Conservation (phyloP, 23 tunicate genomes). For the Diplosoma virens region DNA sequence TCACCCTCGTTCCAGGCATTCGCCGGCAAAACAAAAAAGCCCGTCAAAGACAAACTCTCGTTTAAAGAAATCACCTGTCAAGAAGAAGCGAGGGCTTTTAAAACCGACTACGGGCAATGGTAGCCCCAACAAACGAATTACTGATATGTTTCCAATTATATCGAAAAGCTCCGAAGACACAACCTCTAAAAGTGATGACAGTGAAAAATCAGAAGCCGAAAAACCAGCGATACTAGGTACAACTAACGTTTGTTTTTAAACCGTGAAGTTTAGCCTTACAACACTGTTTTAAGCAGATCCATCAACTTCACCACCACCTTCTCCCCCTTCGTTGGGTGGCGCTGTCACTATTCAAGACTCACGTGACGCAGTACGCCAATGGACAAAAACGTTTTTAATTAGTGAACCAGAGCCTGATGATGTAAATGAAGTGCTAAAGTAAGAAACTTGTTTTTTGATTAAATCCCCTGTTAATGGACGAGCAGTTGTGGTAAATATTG, state of each 20-base stretch:
- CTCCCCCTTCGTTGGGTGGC: constrained; percentile 31
- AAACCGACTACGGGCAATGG: not conserved
- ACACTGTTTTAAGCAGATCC: too few relatives aligned
- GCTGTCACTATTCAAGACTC: constrained; percentile 30
- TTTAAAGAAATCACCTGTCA: constrained; percentile 23
- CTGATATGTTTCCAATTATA: constrained; percentile 61
- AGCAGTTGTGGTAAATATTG: too few relatives aligned
- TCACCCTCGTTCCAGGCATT: too few relatives aligned
- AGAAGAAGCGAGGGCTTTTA: not conserved
- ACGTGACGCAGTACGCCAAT: constrained; percentile 47
- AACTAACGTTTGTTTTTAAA: too few relatives aligned
- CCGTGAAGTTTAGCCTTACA: too few relatives aligned
- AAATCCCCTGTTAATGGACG: too few relatives aligned
- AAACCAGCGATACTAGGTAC: too few relatives aligned
- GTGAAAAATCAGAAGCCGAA: too few relatives aligned
- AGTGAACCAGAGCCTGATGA: constrained; percentile 16
- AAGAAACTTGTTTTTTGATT: too few relatives aligned
- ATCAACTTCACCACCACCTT: not conserved
- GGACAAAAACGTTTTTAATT: not conserved
- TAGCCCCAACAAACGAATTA: constrained; percentile 74
- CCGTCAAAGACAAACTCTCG: not conserved
- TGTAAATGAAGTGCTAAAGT: constrained; percentile 13
- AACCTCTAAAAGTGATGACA: too few relatives aligned
- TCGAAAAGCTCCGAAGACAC: not conserved
- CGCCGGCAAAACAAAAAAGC: not conserved